Evolutionary conservation across 2,113 vertebrate species (phyloP), one percentile per base, ranked within the genome.

Genomic region (Melanerpes formicivorus): DNA sequence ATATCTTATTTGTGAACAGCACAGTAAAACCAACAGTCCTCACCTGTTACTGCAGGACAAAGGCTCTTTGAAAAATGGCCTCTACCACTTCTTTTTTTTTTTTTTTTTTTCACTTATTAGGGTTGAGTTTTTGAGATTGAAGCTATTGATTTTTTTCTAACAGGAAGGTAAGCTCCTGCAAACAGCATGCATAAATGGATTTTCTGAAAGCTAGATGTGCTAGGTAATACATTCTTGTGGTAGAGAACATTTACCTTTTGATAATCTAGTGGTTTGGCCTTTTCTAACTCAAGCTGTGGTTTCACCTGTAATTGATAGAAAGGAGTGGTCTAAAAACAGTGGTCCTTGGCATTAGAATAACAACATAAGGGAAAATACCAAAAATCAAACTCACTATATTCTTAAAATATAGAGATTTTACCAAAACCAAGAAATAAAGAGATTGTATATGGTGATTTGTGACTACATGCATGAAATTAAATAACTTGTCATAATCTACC

Each of bases 111-210:
- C 32, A 40, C 32, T 71, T 84, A 22, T 54, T 21, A 37, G 56
- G 83, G 44, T 67, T 77, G 55, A 92, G 27, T 34, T 77, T 93
- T 95, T 87, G 46, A 94, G 90, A 75, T 72, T 32, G 93, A 88
- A 92, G 83, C 79, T 96, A 80, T 67, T 67, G 75, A 81, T 93
- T 44, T 84, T 89, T 82, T 96, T 96, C 94, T 97, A 96, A 97
- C 93, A 95, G 87, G 84, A 97, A 97, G 94, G 93, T 71, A 96
- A 97, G 95, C 74, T 66, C 94, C 63, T 92, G 78, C 82, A 95
- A 97, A 96, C 59, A 77, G 73, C 82, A 77, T 80, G 40, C 58
- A 54, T 90, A 96, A 96, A 93, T n/a, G 6, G 67, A 93, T 95
- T 96, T 97, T 40, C 67, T 87, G 73, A 82, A 96, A 93, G 80